Base-by-base conservation (phyloP, 1,140 invertebrate genomes). In the Dinoponera quadriceps region DNA sequence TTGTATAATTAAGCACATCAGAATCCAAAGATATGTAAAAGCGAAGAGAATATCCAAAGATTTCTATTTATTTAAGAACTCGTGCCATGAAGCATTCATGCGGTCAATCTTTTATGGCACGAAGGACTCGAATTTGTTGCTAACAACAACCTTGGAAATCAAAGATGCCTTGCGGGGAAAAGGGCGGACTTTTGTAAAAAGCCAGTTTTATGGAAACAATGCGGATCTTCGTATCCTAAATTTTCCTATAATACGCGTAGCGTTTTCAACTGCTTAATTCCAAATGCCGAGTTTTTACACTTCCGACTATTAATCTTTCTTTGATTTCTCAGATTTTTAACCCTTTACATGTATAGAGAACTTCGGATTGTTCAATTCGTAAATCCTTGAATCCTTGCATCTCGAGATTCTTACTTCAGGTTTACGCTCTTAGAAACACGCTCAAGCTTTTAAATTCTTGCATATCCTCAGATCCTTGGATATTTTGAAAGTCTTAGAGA, bases 311-410 rank as follows among this genome's bases (percentile, higher is more conserved):
- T 62, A 27, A 62, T 27, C 48, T 44, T 65, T 65, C 20, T 11
- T 65, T n/a, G 20, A 33, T 75, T 63, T 3, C 5, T 22, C 18
- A 77, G 11, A 75, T 51, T 77, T 22, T 11, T 51, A 65, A 63
- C 33, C 22, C 14, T 65, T 65, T 33, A 75, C 9, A 63, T 33
- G 14, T 2, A 48, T 51, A 7, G 4, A 51, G 4, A 51, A 27
- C 20, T 33, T 51, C 18, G 33, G 16, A 25, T 4, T 14, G 13
- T 54, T 66, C 11, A 7, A 3, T 66, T 77, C 11, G 0, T 38
- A 77, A 33, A 77, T 65, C n/a, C 13, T 63, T 63, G 27, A 62
- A 75, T 51, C 27, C 25, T 4, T 75, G 18, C 20, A 75, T 55
- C 20, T 49, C 3, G 1, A 66, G 20, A 77, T 77, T 54, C 4